phyloP scores from a whole-genome alignment of 2,113 vertebrate species.

The Tichodroma muraria region DNA sequence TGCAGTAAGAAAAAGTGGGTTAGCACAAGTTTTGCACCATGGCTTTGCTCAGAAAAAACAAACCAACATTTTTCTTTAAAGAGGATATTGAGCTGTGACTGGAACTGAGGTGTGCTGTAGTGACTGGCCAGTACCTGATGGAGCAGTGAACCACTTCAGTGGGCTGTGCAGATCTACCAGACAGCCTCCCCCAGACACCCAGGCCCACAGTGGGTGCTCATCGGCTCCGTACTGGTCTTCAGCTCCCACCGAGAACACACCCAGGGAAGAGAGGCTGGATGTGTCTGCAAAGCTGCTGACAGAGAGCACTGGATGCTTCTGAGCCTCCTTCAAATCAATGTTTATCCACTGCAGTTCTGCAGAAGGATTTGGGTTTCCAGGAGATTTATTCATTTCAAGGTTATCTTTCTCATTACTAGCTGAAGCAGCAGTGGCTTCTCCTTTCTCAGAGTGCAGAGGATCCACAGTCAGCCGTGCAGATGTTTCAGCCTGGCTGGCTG shows the following conservation, averaged over 20 bases:
- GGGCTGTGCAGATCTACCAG: slow-evolving; percentile 78
- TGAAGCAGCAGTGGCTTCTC: not conserved
- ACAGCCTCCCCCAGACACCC: slow-evolving; percentile 90
- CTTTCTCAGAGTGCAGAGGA: not conserved
- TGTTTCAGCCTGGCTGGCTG: not conserved
- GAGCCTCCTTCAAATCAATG: slow-evolving; percentile 88
- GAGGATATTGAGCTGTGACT: not conserved
- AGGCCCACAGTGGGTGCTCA: slow-evolving; percentile 86
- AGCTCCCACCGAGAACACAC: slow-evolving; percentile 70
- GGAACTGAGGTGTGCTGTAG: not conserved
- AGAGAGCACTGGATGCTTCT: slow-evolving; percentile 41
- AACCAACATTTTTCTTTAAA: not conserved
- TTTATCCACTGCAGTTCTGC: slow-evolving; percentile 86
- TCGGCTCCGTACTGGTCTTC: slow-evolving; percentile 79
- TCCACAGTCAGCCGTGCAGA: not conserved
- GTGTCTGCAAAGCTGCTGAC: slow-evolving; percentile 69
- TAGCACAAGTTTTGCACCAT: not conserved
- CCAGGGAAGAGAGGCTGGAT: slow-evolving; percentile 79
- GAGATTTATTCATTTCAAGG: not conserved
- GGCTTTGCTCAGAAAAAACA: not conserved
- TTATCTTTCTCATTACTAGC: not conserved
- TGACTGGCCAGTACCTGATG: slow-evolving; percentile 66
- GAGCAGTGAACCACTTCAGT: slow-evolving; percentile 82
- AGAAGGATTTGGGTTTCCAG: slow-evolving; percentile 25
- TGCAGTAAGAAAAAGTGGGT: not conserved